Evolutionary conservation across 2,797 vertebrate species (phyloP).

Genomic region (Pseudomugil tenellus): DNA sequence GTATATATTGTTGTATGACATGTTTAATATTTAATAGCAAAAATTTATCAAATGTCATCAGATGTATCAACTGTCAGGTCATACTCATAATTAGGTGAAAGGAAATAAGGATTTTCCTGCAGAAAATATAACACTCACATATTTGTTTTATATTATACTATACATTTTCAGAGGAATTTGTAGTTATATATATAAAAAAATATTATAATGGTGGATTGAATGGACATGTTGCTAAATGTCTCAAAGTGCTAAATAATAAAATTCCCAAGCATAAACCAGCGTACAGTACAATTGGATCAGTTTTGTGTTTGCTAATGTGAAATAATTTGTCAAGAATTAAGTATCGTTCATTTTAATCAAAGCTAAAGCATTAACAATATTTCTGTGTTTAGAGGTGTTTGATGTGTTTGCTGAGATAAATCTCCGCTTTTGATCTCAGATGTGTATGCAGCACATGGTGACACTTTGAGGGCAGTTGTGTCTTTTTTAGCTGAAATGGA

Average conservation of each 20-base stretch:
- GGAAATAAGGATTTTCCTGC: background rate
- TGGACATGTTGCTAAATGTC: background rate
- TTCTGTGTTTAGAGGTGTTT: constrained; percentile 44
- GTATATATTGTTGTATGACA: too few relatives aligned
- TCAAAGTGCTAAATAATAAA: background rate
- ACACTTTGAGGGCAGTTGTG: constrained; percentile 75
- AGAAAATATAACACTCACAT: background rate
- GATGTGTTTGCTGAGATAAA: constrained; percentile 54
- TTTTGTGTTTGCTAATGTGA: background rate
- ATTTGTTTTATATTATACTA: background rate
- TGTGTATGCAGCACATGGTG: constrained; percentile 46
- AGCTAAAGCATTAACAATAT: constrained; percentile 36
- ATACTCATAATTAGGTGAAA: background rate
- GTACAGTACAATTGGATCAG: background rate
- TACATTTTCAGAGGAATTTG: background rate
- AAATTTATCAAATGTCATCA: too few relatives aligned
- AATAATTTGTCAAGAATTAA: constrained; percentile 27
- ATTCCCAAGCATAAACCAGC: background rate
- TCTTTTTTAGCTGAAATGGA: constrained; percentile 68
- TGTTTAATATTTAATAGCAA: too few relatives aligned
- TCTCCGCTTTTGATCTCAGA: constrained; percentile 54
- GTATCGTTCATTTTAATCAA: constrained; percentile 26
- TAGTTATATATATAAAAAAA: background rate
- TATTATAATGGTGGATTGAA: background rate
- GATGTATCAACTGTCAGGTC: background rate